Conservation (phyloP, 2,797 vertebrate genomes). For the Hoplostethus atlanticus region DNA sequence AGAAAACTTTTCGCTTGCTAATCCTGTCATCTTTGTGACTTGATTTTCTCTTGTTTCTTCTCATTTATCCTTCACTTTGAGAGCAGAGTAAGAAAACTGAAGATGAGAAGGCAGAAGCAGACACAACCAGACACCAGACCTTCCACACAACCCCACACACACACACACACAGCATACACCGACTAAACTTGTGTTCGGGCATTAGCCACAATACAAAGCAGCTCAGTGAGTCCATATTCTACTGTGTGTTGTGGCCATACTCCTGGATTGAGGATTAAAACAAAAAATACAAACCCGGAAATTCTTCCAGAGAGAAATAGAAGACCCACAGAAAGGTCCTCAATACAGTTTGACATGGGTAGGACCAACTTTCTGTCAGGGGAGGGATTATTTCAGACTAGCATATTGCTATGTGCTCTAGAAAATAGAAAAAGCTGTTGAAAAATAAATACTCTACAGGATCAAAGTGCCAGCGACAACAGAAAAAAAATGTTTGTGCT, state of each 20-base stretch:
- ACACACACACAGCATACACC: neutral
- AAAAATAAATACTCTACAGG: neutral
- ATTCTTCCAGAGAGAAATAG: no score
- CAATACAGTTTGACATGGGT: neutral
- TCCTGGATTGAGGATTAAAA: neutral
- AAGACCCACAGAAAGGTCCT: neutral
- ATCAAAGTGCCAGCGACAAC: neutral
- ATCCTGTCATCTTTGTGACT: neutral
- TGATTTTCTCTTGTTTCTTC: neutral
- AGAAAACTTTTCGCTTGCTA: no score
- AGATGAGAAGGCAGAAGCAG: neutral
- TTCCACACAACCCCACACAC: neutral
- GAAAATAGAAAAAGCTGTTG: no score
- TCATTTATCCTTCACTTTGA: conserved; percentile 4
- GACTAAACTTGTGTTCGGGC: conserved; percentile 9
- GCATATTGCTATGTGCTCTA: no score
- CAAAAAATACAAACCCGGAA: neutral
- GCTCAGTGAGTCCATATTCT: conserved; percentile 14
- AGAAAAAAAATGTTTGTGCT: neutral
- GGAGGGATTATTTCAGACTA: no score
- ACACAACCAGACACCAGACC: neutral
- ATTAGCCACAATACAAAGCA: conserved; percentile 46
- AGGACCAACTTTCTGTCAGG: neutral
- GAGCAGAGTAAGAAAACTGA: neutral
- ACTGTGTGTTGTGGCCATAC: neutral